phyloP scores from a whole-genome alignment of 1,140 invertebrate genomes.

The Pinna nobilis region DNA sequence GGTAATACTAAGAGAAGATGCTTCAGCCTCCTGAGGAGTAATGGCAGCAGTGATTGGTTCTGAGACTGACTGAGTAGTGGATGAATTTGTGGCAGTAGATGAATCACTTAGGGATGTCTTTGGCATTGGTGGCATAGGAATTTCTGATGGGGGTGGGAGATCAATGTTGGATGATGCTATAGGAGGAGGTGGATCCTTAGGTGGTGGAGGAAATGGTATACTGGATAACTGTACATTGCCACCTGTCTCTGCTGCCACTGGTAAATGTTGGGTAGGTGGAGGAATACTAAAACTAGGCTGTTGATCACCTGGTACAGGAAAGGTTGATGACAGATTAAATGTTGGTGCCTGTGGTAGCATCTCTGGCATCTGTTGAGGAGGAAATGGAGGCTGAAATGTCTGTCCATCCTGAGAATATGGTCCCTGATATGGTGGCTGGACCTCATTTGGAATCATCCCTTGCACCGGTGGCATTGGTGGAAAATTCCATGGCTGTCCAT shows the following conservation, averaged over 20 bases:
- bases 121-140: conserved; percentile 6
- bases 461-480: background rate
- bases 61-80: too few species aligned
- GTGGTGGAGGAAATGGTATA: conserved; percentile 23
- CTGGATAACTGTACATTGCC: conserved; percentile 9
- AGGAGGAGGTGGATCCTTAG: conserved; percentile 8
- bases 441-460: too few species aligned
- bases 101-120: too few species aligned
- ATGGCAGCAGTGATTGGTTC: conserved; percentile 11
- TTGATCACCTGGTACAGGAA: background rate
- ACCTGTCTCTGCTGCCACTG: background rate
- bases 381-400: conserved; percentile 15
- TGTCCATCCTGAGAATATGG: too few species aligned
- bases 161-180: background rate
- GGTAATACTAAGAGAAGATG: background rate
- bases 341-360: background rate
- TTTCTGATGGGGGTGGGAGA: conserved; percentile 12
- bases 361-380: conserved; percentile 12
- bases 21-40: background rate
- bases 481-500: background rate
- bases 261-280: background rate
- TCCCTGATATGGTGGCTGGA: too few species aligned
- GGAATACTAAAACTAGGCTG: conserved; percentile 1
- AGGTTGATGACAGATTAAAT: background rate
- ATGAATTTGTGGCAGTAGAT: too few species aligned